Percentiles rank a stretch among this genome's conserved stretches.
Conservation (phyloP, 2,797 vertebrate genomes). For the Ctenosaura bakeri region DNA sequence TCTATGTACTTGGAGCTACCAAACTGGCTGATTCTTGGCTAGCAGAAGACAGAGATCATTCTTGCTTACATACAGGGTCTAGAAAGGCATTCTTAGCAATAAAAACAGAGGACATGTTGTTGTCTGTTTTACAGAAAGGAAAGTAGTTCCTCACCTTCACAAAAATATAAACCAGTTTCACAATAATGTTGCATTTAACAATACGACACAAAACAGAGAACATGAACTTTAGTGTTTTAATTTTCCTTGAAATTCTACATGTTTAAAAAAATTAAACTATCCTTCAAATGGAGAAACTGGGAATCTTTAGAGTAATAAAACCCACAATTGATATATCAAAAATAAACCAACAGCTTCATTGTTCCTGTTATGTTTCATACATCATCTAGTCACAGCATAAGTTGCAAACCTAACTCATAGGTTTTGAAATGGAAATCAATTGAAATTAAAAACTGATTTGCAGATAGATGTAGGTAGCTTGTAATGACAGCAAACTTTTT, state of each 20-base stretch:
- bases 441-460: slow-evolving; percentile 1
- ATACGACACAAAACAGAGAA: neutral
- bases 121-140: neutral
- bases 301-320: neutral
- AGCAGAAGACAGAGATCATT: neutral
- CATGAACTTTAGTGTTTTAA: neutral
- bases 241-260: neutral
- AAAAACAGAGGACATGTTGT: neutral
- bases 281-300: neutral
- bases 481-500: neutral
- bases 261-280: neutral
- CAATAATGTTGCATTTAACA: neutral
- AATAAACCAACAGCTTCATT: neutral
- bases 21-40: neutral
- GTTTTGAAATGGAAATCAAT: neutral
- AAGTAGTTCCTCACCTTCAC: neutral
- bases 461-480: neutral
- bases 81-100: neutral
- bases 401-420: neutral
- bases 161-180: neutral
- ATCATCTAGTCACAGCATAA: neutral
- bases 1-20: too few relatives aligned
- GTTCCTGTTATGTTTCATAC: neutral
- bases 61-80: neutral
- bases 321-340: neutral